Evolutionary conservation across 2,888 invertebrate genomes (phyloP), one percentile per base, ranked within the genome.

Genomic region (Andrena haemorrhoa): DNA sequence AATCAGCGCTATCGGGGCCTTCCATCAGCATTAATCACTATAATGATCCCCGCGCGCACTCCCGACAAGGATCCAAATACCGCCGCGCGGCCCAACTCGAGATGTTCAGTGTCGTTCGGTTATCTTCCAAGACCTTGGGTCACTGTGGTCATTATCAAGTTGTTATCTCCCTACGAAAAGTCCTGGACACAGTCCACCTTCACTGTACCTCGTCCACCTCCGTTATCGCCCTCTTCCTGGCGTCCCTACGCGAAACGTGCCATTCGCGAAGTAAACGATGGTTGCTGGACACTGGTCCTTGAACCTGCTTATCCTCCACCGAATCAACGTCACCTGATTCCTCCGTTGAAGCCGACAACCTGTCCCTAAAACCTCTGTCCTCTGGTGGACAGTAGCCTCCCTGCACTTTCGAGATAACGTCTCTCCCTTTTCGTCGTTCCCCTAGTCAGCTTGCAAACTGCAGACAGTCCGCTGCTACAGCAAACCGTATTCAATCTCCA

Each of bases 11-110:
- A 93, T 93, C 93, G 88, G 87, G 80, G 75, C 83, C 87, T 88
- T 89, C 90, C 91, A 93, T 93, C 93, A 90, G 90, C 93, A 93
- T 93, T 93, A 93, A 93, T 93, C 93, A 93, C 92, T 92, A 91
- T 93, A 93, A 93, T 93, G 93, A 93, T 93, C 90, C 89, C 85
- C 88, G 88, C 87, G 88, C 86, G 89, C 85, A 85, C 82, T 75
- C 85, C 81, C 86, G 91, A 92, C 92, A 92, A 92, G 91, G 86
- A 90, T 90, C 90, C 90, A 90, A 92, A 92, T 92, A 90, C 88
- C 88, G 86, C 79, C 87, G 80, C 85, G 85, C 68, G 79, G 82
- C 83, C 84, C 83, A 68, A 77, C 79, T 79, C 72, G 87, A 76
- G 88, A 85, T 88, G 86, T 87, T 85, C 88, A 84, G 75, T 86